These are phyloP conservation scores for Eptesicus fuscus DNA, from an alignment of 2,113 vertebrate genomes.

Conservation along the genomic window DNA sequence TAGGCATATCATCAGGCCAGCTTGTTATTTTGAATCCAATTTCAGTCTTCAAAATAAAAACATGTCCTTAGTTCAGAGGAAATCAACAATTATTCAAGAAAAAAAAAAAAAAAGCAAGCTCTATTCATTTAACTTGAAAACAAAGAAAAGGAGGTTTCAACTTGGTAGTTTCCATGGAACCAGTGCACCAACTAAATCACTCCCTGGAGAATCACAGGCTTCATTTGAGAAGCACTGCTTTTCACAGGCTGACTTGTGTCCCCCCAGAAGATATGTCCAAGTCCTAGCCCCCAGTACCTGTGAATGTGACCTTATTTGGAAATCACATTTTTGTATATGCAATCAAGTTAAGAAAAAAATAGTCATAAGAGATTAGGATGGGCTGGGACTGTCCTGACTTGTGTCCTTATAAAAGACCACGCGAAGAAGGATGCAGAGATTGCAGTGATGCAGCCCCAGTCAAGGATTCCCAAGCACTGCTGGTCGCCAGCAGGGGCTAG, in stretches of 20 bases:
- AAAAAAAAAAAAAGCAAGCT: background rate
- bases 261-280: background rate
- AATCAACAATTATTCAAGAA: background rate
- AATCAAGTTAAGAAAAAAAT: background rate
- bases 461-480: background rate
- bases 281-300: background rate
- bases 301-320: background rate
- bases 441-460: too few relatives aligned
- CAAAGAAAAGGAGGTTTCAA: background rate
- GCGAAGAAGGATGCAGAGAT: background rate
- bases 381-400: background rate
- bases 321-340: background rate
- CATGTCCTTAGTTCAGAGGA: background rate
- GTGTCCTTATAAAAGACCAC: background rate
- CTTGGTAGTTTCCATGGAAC: background rate
- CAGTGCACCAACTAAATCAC: background rate
- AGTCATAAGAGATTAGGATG: background rate
- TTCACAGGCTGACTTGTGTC: background rate
- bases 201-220: background rate
- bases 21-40: background rate
- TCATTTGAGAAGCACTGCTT: background rate
- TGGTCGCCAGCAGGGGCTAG: background rate
- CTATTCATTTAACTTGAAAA: background rate
- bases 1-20: too few relatives aligned
- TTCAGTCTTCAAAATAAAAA: background rate